phyloP scores from a whole-genome alignment of 2,888 invertebrate genomes.

The Esperia sulphurella region DNA sequence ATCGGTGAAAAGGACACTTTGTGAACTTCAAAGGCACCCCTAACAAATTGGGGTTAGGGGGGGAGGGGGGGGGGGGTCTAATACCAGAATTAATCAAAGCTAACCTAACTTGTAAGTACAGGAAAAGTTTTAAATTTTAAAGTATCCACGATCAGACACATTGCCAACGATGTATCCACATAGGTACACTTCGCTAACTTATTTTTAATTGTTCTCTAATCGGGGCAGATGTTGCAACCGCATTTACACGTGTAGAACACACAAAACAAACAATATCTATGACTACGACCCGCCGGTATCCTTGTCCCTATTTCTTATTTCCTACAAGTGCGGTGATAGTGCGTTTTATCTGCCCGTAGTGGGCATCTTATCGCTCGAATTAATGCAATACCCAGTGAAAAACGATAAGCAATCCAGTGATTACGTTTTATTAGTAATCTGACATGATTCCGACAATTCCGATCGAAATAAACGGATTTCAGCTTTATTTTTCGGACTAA shows the following conservation, averaged over 20 bases:
- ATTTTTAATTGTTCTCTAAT: conserved; percentile 6
- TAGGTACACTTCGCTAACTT: background rate
- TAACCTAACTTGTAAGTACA: too few relatives aligned
- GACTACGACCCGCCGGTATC: conserved; percentile 39
- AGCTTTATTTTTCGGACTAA: background rate
- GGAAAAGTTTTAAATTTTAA: too few relatives aligned
- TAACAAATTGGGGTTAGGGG: too few relatives aligned
- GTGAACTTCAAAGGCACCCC: too few relatives aligned
- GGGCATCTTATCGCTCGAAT: conserved; percentile 63
- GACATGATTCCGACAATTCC: conserved; percentile 29
- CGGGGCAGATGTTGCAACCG: conserved; percentile 49
- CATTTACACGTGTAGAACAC: conserved; percentile 50
- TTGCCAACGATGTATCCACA: too few relatives aligned
- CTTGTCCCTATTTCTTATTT: conserved; percentile 75
- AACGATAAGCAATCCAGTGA: conserved; percentile 43
- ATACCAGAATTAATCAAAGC: too few relatives aligned
- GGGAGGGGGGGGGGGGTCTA: too few relatives aligned
- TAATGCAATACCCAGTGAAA: conserved; percentile 51
- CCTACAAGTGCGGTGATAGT: conserved; percentile 67
- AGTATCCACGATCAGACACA: too few relatives aligned
- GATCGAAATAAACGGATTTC: background rate
- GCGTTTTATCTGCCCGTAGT: conserved; percentile 47
- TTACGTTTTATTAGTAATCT: conserved; percentile 46
- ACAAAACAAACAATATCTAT: conserved; percentile 60
- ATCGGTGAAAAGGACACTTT: too few relatives aligned